Evolutionary conservation across 2,113 vertebrate genomes (phyloP).

Genomic region (Panurus biarmicus): DNA sequence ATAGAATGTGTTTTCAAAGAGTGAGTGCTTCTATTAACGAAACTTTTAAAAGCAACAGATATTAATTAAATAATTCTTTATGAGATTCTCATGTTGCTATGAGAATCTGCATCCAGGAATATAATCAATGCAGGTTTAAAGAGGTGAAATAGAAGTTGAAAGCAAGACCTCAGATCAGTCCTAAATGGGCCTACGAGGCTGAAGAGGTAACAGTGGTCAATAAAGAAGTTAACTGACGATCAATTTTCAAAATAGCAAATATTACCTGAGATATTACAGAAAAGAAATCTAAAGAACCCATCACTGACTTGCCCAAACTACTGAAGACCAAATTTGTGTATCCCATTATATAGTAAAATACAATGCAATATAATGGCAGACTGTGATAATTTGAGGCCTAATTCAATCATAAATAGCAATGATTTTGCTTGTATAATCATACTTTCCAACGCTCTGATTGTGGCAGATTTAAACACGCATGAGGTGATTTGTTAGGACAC

Average conservation of each 20-base stretch:
- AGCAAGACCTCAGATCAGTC: not conserved
- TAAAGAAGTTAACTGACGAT: not conserved
- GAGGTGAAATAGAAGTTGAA: not conserved
- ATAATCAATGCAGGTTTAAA: not conserved
- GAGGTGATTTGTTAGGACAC: not conserved
- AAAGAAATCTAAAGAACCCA: not conserved
- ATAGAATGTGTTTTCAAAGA: not conserved
- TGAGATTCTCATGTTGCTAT: not conserved
- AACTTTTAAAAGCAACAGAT: not conserved
- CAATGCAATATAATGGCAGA: not conserved
- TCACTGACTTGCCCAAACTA: not conserved
- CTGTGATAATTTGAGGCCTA: not conserved
- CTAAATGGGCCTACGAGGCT: not conserved
- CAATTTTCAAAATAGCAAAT: not conserved
- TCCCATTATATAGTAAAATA: not conserved
- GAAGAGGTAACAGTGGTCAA: not conserved
- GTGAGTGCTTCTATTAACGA: not conserved
- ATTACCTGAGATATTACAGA: not conserved
- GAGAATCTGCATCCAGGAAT: not conserved
- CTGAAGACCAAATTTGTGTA: not conserved
- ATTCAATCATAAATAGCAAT: not conserved
- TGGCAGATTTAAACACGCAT: not conserved
- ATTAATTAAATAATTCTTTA: not conserved
- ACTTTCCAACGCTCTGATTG: not conserved
- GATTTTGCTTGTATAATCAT: not conserved